These are phyloP conservation scores for Gorsachius magnificus DNA, from an alignment of 2,797 vertebrate genomes.

Conservation along the genomic window DNA sequence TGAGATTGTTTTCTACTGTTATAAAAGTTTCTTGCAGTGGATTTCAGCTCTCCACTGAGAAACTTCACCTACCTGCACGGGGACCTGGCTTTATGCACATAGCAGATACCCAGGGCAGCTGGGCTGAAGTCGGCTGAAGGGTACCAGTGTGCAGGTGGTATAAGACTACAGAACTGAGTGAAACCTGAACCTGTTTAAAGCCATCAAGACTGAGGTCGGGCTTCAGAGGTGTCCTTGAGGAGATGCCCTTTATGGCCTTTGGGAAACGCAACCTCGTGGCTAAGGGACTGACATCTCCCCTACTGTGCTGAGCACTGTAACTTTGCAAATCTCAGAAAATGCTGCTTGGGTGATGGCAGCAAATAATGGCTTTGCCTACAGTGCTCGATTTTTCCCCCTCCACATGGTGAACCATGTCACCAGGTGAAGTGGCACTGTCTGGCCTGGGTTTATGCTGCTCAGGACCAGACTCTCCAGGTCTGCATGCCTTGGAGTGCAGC, in stretches of 20 bases:
- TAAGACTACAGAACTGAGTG: not conserved
- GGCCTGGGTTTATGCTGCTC: not conserved
- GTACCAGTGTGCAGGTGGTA: rapidly evolving
- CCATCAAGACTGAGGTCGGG: not conserved
- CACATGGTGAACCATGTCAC: rapidly evolving
- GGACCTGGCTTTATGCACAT: not conserved
- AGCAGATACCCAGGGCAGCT: not conserved
- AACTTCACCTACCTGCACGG: rapidly evolving
- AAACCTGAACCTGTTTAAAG: not conserved
- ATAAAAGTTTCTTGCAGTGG: not conserved
- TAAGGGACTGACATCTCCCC: not conserved
- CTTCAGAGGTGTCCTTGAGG: not conserved
- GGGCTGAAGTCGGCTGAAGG: rapidly evolving
- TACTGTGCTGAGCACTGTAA: not conserved
- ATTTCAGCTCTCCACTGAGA: not conserved
- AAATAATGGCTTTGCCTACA: not conserved
- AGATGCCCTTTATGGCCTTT: not conserved
- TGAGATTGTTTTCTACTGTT: not conserved
- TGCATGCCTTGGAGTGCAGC: not conserved
- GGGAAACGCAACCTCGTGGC: not conserved
- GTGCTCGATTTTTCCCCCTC: not conserved
- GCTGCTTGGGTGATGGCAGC: not conserved
- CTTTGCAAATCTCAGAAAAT: not conserved
- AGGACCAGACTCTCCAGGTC: not conserved
- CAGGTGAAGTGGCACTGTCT: not conserved